Conservation (phyloP, 2,797 vertebrate species). For the Ataeniobius toweri region DNA sequence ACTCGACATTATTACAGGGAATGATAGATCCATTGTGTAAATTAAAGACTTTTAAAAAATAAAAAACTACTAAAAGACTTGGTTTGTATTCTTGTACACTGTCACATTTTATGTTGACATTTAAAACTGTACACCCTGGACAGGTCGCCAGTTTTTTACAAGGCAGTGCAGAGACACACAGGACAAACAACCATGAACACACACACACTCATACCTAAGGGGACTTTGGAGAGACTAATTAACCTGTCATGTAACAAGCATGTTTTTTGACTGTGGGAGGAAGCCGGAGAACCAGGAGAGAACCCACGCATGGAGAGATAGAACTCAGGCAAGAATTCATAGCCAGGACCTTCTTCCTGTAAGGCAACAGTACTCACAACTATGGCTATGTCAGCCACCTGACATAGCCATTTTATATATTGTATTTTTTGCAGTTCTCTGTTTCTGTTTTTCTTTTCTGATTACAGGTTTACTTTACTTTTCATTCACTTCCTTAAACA, state of each 20-base stretch:
- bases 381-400: background rate
- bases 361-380: background rate
- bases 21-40: background rate
- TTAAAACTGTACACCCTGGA: background rate
- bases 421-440: background rate
- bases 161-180: background rate
- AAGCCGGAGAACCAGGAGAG: background rate
- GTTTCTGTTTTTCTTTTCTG: background rate
- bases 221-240: background rate
- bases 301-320: background rate
- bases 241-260: background rate
- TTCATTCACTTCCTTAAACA: background rate
- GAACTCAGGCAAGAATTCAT: background rate
- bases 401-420: background rate
- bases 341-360: background rate
- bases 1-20: background rate
- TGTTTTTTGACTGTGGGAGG: background rate
- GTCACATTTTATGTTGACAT: background rate
- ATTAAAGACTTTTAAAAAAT: conserved; percentile 1
- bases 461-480: background rate
- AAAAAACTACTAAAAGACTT: background rate
- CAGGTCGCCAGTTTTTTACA: background rate
- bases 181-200: background rate
- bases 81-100: background rate
- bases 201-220: background rate